These are phyloP conservation scores for Proteles cristata DNA, from an alignment of 2,113 vertebrate species.

Conservation along the genomic window DNA sequence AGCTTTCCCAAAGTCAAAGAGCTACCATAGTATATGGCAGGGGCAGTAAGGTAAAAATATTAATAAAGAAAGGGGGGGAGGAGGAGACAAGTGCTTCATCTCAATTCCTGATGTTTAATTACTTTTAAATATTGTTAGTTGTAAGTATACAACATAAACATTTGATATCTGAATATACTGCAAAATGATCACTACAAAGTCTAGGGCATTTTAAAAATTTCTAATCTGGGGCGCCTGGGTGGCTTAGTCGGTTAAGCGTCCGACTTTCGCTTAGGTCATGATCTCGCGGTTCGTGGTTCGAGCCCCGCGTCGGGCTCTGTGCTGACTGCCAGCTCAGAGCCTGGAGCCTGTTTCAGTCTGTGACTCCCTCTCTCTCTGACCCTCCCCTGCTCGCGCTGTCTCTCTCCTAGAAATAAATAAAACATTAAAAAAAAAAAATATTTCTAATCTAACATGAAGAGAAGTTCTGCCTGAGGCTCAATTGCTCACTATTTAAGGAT, in stretches of 20 bases:
- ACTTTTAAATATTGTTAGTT: neutral
- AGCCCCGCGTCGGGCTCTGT: too few relatives aligned
- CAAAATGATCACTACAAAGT: neutral
- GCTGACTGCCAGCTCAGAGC: too few relatives aligned
- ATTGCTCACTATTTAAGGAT: neutral
- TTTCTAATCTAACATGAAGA: neutral
- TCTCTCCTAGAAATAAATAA: too few relatives aligned
- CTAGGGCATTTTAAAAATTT: neutral
- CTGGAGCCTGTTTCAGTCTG: too few relatives aligned
- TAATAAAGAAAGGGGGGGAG: neutral
- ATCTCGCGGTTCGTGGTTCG: too few relatives aligned
- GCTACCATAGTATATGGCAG: neutral
- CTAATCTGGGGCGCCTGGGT: too few relatives aligned
- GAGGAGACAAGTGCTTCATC: neutral
- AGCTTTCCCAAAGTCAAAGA: neutral
- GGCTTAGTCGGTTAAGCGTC: too few relatives aligned
- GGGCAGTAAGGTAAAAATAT: constrained; percentile 1
- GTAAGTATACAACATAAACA: neutral
- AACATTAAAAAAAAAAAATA: too few relatives aligned
- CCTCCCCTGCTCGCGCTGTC: too few relatives aligned
- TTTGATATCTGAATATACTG: neutral
- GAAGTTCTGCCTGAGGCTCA: neutral
- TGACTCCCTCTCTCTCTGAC: too few relatives aligned
- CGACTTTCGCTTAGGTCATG: too few relatives aligned
- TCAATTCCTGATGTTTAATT: neutral